Base-by-base conservation (phyloP, 2,797 vertebrate species). In the Acanthopagrus latus region DNA sequence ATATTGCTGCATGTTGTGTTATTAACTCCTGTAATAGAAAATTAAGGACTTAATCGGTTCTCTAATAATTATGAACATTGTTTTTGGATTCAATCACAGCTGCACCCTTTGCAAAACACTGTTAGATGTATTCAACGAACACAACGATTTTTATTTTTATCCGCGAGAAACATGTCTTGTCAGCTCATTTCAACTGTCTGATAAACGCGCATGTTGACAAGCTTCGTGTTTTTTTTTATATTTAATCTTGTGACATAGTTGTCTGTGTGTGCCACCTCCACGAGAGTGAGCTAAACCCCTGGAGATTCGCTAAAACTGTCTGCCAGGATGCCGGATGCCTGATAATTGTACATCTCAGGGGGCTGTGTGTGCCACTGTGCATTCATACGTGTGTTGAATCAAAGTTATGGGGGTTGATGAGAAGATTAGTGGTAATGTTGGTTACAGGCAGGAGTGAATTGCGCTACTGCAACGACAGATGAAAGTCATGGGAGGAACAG, bases 321-420 rank as follows among this genome's bases (percentile, higher is more conserved):
- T 64, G 70, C 74, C 27, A 4, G 17, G 47, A 56, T 78, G 63
- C 81, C 66, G 68, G 65, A 68, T 71, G 71, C 74, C 70, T 80
- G 73, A 63, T 78, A 79, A 88, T 86, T 88, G 71, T 78, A n/a
- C 80, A 62, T 86, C 76, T 81, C 73, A 16, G 56, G 71, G 29
- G 74, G 23, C 41, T 73, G 51, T 63, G 64, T 60, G 56, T 64
- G 63, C 16, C 38, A 63, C 44, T 60, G 54, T 73, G 60, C 62
- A 51, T 65, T 64, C 17, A 21, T 54, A 52, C 70, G 60, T 57
- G 59, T 70, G 68, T 65, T 33, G 58, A 44, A n/a, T 57, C 58
- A 60, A 70, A 44, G 41, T 57, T 67, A 25, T 62, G 38, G 68
- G 57, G 48, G 44, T 58, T 46, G 70, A 75, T 67, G 70, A 70